Base-by-base conservation (phyloP, 64 coral and sea anemone genomes). In the Trachythela sp. region DNA sequence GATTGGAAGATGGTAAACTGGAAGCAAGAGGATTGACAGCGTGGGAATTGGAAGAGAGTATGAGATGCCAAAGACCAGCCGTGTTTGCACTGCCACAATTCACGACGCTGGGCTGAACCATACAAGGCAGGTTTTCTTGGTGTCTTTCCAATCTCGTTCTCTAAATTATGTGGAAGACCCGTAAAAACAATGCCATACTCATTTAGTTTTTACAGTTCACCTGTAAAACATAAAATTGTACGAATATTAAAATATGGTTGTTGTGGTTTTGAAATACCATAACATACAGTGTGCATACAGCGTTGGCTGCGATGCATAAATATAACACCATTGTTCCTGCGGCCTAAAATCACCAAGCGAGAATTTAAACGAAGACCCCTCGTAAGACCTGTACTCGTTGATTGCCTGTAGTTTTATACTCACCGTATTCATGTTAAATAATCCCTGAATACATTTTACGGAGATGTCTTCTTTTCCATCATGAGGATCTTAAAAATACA, bases 61-160 rank as follows among this genome's bases (percentile, higher is more conserved):
- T 10, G 1, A 9, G 15, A 29, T 17, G 75, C 35, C 34, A 89
- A 50, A 30, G 39, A 42, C 87, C 87, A 89, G 2, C 7, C 13
- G 35, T 89, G 27, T 40, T 64, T 36, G 26, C 35, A 42, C 70
- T 49, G 39, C 87, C 87, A 89, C 87, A 89, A 45, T 77, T 89
- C 48, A 11, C 87, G 64, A 48, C 68, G 64, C 43, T 89, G 87
- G 5, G 52, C 70, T 18, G 40, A 77, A 77, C 87, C 68, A 77
- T 77, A 80, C n/a, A 77, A 35, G 2, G 70, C 39, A n/a, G 87
- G 87, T 20, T 89, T 89, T 35, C 40, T n/a, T 15, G 87, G 87
- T 14, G 40, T 14, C 26, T 1, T 45, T 18, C 70, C 42, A n/a
- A 89, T 49, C 43, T 89, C 87, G 48, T 10, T 27, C 40, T 48